Evolutionary conservation across 2,888 invertebrate species (phyloP).

Genomic region (Eupithecia tripunctaria): DNA sequence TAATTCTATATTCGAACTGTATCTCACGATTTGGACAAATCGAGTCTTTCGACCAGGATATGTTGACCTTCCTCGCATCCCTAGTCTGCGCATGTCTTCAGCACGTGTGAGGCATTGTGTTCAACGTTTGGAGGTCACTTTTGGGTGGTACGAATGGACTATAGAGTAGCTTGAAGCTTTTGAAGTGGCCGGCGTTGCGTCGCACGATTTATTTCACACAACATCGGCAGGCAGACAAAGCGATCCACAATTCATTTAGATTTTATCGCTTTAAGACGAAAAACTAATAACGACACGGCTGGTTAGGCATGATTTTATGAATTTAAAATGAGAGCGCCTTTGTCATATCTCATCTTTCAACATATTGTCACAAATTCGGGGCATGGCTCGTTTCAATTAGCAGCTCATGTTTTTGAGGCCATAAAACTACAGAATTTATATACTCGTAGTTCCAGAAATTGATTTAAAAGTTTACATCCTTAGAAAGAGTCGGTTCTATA

Average conservation of each 20-base stretch:
- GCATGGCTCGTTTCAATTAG: constrained; percentile 24
- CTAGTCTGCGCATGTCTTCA: constrained; percentile 47
- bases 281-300: constrained; percentile 66
- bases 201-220: constrained; percentile 76
- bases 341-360: constrained; percentile 39
- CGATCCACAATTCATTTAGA: constrained; percentile 77
- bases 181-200: constrained; percentile 71
- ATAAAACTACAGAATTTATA: constrained; percentile 15
- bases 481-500: neutral
- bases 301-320: constrained; percentile 56
- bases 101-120: constrained; percentile 43
- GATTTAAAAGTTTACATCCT: no score
- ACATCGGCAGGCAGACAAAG: constrained; percentile 68
- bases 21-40: constrained; percentile 65
- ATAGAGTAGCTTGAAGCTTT: constrained; percentile 55
- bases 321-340: constrained; percentile 38
- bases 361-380: constrained; percentile 40
- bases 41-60: constrained; percentile 51
- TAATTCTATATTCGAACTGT: constrained; percentile 67
- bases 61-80: constrained; percentile 53
- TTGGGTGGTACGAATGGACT: constrained; percentile 48
- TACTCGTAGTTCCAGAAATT: neutral
- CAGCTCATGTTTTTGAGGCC: constrained; percentile 1
- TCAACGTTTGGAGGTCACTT: constrained; percentile 43
- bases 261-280: constrained; percentile 79